Evolutionary conservation across 2,888 invertebrate genomes (phyloP), one percentile per base, ranked within the genome.

Genomic region (Colletes collaris): DNA sequence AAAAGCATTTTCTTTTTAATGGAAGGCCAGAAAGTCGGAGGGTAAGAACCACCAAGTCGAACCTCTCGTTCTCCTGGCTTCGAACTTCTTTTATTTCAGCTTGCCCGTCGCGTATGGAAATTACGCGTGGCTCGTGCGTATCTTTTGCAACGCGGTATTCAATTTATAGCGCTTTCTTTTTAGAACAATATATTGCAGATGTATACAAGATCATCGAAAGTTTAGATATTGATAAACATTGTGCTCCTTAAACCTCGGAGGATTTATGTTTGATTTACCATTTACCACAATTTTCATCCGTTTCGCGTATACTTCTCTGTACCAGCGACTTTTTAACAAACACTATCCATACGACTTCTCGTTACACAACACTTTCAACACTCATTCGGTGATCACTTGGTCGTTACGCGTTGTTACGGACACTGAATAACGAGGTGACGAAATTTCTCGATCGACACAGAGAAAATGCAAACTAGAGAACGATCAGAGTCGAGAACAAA

Each of bases 1-100:
- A 75, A 82, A 84, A 80, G 80, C 86, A 83, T 87, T 86, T 84
- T 85, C 85, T 83, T 86, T 84, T 86, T 84, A 87, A 87, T 87
- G 87, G 84, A 82, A 86, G 77, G 69, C 63, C 71, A 64, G 74
- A 64, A 80, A 76, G 65, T 52, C 66, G 72, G 71, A 79, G 79
- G 79, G 81, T 73, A 68, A 65, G 71, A 67, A 74, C 58, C 75
- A 27, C 67, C 11, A 52, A 64, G 62, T 55, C 67, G 56, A 71
- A 70, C 71, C 78, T 44, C 44, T 44, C 44, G 44, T 37, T 59
- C 40, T 49, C 66, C 70, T 73, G 70, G 83, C 73, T 79, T 74
- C 72, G 70, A 79, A 65, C 4, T 6, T 40, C 27, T 73, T 62
- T 56, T 64, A 53, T 65, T 68, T 63, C 66, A 5, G 13, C n/a